Base-by-base conservation (phyloP, 2,888 invertebrate species). In the Fragum fragum region DNA sequence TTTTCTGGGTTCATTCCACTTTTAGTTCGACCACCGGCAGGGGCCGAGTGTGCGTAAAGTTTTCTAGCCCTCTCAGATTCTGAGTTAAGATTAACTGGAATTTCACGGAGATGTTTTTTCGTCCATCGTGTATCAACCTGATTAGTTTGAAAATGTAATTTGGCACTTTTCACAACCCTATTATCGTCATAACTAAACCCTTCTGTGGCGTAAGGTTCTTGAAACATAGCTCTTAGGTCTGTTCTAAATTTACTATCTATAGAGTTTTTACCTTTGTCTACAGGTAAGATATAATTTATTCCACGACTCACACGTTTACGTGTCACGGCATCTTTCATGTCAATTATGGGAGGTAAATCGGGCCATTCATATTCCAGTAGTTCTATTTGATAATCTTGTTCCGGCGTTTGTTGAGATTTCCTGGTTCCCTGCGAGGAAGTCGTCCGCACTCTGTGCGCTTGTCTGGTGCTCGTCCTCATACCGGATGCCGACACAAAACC, bases 281-380 rank as follows among this genome's bases (percentile, higher is more conserved):
- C 89, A 6, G 93, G 93, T 21, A 93, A 89, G 28, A 92, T 66
- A 68, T 93, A 93, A 36, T 87, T 89, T 21, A 93, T 91, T 18
- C 93, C 93, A 32, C 83, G 81, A 63, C 92, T 91, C 59, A 92
- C 91, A 23, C 89, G 85, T 29, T 89, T 83, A 18, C 93, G 85
- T 7, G 89, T 88, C 16, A 92, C 89, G 7, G 92, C 93, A 63
- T 90, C 89, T 75, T 91, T 92, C 76, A 93, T 87, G 68, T 90
- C 76, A 16, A 90, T 87, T 7, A 93, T 87, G 0, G 93, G 92
- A 0, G 93, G 93, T 36, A 93, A 80, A 77, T 92, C 92, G 1
- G 92, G 91, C 92, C 92, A 93, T 73, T 93, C 92, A 76, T 92
- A 92, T 70, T 91, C 91, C 57, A 92, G 74, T 1, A 90, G 87